These are phyloP conservation scores for Acanthococcus lagerstroemiae DNA, from an alignment of 2,888 invertebrate genomes.

Conservation along the genomic window DNA sequence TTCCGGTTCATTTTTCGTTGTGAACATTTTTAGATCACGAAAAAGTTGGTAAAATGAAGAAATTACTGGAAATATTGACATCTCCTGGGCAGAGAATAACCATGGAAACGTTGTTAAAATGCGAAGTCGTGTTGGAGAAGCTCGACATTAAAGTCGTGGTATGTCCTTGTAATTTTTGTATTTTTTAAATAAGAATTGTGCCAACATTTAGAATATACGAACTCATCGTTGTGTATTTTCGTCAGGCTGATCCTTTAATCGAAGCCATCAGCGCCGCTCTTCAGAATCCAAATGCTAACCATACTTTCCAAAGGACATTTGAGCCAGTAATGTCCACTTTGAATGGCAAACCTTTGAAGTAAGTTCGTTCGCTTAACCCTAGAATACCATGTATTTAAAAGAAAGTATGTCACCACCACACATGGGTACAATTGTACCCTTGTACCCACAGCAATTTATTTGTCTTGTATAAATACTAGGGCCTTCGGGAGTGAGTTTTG, in stretches of 20 bases:
- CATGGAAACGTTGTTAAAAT: slow-evolving; percentile 79
- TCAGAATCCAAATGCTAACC: slow-evolving; percentile 78
- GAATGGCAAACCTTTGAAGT: slow-evolving; percentile 81
- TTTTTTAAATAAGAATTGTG: slow-evolving; percentile 15
- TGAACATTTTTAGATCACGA: slow-evolving; percentile 74
- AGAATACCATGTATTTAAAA: too few species aligned
- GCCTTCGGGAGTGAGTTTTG: too few species aligned
- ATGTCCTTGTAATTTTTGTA: slow-evolving; percentile 34
- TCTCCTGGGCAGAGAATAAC: slow-evolving; percentile 83
- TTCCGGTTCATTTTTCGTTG: too few species aligned
- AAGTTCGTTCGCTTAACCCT: too few species aligned
- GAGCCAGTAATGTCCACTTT: slow-evolving; percentile 79
- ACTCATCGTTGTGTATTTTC: background rate
- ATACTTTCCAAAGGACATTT: slow-evolving; percentile 84
- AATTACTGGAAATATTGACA: slow-evolving; percentile 77
- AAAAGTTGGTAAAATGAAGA: slow-evolving; percentile 89
- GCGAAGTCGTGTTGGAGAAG: slow-evolving; percentile 85
- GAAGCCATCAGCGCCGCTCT: slow-evolving; percentile 71
- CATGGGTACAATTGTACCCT: too few species aligned
- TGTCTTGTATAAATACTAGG: too few species aligned
- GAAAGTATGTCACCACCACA: too few species aligned
- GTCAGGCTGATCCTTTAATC: slow-evolving; percentile 57
- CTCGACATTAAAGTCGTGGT: slow-evolving; percentile 58
- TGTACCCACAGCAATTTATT: too few species aligned
- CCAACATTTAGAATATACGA: background rate